Percentiles rank a stretch among this genome's conserved stretches.
Conservation (phyloP, 23 tunicate genomes). For the Botrylloides violaceus region DNA sequence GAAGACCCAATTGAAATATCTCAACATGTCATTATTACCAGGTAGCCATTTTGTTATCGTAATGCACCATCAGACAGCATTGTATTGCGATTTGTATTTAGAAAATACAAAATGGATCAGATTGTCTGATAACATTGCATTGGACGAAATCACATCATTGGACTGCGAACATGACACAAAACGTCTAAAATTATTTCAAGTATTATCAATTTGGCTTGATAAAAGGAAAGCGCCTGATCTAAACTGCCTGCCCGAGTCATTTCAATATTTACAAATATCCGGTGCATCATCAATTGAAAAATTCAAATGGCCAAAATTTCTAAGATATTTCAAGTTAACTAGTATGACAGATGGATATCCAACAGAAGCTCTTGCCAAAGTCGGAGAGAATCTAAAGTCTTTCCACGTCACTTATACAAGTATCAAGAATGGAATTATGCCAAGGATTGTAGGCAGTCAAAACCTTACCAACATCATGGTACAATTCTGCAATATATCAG, state of each 20-base stretch:
- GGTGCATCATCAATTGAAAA: background rate
- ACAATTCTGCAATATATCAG: background rate
- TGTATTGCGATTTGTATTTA: too few relatives aligned
- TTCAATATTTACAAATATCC: background rate
- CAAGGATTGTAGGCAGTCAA: background rate
- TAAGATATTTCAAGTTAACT: background rate
- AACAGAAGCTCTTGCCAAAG: background rate
- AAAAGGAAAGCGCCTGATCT: too few relatives aligned
- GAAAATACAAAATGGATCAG: too few relatives aligned
- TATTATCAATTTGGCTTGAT: too few relatives aligned
- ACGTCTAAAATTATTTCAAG: background rate
- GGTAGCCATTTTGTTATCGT: background rate
- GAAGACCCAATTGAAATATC: background rate
- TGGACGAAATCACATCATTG: background rate
- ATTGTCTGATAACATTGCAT: too few relatives aligned
- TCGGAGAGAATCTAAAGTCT: background rate
- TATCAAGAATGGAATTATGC: background rate
- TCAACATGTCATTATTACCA: background rate
- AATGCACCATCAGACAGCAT: too few relatives aligned
- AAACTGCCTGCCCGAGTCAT: background rate
- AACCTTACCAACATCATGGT: background rate
- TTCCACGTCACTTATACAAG: background rate
- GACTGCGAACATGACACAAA: background rate
- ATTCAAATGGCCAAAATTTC: background rate
- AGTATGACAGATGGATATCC: background rate